These are phyloP conservation scores for Micronycteris hirsuta DNA, from an alignment of 2,113 vertebrate species.

Conservation along the genomic window DNA sequence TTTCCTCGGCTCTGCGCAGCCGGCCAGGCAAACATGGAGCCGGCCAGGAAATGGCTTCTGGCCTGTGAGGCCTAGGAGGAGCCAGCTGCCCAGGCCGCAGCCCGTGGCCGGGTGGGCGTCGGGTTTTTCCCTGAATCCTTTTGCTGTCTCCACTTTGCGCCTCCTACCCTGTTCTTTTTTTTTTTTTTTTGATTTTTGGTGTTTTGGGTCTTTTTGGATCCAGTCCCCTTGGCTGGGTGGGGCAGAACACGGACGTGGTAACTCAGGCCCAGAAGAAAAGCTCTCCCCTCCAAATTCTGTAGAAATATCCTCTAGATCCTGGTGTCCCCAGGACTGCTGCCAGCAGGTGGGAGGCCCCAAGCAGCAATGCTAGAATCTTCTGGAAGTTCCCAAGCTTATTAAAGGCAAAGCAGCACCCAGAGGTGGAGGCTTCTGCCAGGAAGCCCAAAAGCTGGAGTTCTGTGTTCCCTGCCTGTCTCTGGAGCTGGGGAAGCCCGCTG, in stretches of 20 bases:
- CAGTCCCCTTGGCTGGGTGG: neutral
- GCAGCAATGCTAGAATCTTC: neutral
- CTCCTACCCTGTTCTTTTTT: neutral
- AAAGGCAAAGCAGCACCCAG: neutral
- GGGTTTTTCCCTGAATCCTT: neutral
- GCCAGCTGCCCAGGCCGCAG: neutral
- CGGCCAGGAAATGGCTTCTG: slow-evolving; percentile 49
- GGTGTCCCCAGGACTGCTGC: too few species aligned
- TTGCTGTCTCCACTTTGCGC: neutral
- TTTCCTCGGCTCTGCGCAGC: slow-evolving; percentile 10
- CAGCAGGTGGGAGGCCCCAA: neutral
- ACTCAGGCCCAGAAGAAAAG: neutral
- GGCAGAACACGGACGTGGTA: neutral
- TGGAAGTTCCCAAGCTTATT: neutral
- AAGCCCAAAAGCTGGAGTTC: neutral
- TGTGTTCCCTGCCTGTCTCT: accelerated
- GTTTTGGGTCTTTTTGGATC: neutral
- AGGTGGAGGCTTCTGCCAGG: neutral
- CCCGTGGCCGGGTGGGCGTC: accelerated
- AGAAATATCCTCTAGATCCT: neutral
- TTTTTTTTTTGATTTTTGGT: neutral
- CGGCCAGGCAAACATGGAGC: slow-evolving; percentile 28
- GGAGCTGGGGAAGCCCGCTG: accelerated
- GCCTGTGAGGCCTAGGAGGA: neutral
- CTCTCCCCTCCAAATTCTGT: too few species aligned